phyloP scores from a whole-genome alignment of 2,113 vertebrate genomes.

The Antigone vipio region DNA sequence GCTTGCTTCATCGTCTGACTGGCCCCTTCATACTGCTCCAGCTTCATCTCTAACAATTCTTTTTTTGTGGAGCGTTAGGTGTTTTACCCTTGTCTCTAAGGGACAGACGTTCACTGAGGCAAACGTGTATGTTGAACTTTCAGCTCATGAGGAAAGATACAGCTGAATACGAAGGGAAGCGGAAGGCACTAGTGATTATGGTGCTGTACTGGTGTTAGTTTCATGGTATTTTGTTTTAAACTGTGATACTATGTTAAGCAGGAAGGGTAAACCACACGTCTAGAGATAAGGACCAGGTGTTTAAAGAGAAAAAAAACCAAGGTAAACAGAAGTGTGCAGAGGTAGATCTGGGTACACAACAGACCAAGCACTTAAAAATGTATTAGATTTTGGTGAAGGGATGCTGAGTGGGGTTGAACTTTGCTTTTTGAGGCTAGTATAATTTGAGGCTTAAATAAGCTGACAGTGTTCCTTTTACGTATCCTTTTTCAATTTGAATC shows the following conservation, averaged over 20 bases:
- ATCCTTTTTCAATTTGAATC: background rate
- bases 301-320: background rate
- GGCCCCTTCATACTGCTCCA: background rate
- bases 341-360: background rate
- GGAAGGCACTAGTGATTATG: background rate
- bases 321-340: background rate
- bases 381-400: background rate
- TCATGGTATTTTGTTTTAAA: background rate
- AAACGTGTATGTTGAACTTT: background rate
- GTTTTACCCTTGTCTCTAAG: background rate
- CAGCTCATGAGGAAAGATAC: rapidly evolving
- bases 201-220: background rate
- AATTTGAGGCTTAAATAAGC: background rate
- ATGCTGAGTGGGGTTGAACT: background rate
- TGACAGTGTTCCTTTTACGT: background rate
- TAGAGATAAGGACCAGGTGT: background rate
- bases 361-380: background rate
- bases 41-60: background rate
- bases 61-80: background rate
- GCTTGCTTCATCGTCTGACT: background rate
- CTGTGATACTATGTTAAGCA: background rate
- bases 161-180: background rate
- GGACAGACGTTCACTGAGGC: background rate
- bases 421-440: background rate
- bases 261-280: background rate